Evolutionary conservation across 2,888 invertebrate genomes (phyloP).

Genomic region (Heteromurus nitidus): DNA sequence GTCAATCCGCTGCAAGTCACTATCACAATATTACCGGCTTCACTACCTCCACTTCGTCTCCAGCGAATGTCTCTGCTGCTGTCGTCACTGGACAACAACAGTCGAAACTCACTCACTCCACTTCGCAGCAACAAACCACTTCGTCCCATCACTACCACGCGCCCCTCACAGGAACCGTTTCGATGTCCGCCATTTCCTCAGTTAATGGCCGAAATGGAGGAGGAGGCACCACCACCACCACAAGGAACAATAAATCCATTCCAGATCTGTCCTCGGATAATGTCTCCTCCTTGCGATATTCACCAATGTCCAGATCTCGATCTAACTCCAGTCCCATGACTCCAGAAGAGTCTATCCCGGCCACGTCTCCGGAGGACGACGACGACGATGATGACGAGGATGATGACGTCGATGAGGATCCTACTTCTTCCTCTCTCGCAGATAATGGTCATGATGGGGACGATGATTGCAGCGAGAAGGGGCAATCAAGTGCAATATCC

Average conservation of each 20-base stretch:
- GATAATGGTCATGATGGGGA: conserved; percentile 62
- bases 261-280: conserved; percentile 68
- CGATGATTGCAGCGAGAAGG: conserved; percentile 63
- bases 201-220: conserved; percentile 42
- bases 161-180: conserved; percentile 67
- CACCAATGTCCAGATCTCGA: conserved; percentile 62
- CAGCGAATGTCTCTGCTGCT: conserved; percentile 14
- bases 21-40: conserved; percentile 46
- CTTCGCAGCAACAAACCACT: conserved; percentile 26
- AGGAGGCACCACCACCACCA: conserved; percentile 58
- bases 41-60: too few relatives aligned
- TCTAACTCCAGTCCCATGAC: conserved; percentile 70
- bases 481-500: conserved; percentile 28
- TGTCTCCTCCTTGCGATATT: conserved; percentile 71
- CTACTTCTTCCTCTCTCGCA: conserved; percentile 57
- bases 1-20: conserved; percentile 55
- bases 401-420: conserved; percentile 67
- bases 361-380: conserved; percentile 55
- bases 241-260: conserved; percentile 63
- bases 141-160: conserved; percentile 47
- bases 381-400: conserved; percentile 66
- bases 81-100: neutral
- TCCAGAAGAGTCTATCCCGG: conserved; percentile 54
- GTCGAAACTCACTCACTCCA: conserved; percentile 14
- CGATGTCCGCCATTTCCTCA: conserved; percentile 69